Evolutionary conservation across 2,888 invertebrate genomes (phyloP), one percentile per base, ranked within the genome.

Genomic region (Thera britannica): DNA sequence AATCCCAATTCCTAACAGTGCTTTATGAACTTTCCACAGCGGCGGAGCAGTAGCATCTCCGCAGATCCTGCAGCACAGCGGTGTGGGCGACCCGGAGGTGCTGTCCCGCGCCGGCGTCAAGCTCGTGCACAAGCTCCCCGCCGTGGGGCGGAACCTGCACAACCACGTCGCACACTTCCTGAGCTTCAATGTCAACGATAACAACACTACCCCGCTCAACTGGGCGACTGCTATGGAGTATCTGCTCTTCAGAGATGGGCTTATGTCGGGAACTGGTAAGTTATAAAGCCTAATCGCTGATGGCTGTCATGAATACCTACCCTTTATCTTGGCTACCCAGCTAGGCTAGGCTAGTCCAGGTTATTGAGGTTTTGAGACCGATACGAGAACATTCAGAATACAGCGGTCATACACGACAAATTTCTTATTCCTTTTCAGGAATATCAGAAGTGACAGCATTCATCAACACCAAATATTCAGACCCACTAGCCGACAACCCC

Each of bases 161-260:
- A 97, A 97, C 87, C 97, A 97, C 84, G 97, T 97, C 1, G 96
- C 97, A 0, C 96, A 95, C 88, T 96, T 97, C 81, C 89, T 97
- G 59, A 96, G 95, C 86, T 98, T 97, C 91, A 95, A 95, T 34
- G 96, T 98, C 62, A 97, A 97, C 74, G 97, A 98, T 82, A 96
- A 97, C 68, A 97, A 98, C 81, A 97, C 97, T 0, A 94, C 97
- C 0, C 96, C 97, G 0, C 94, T 98, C n/a, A 98, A 98, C 89
- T 98, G 97, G 97, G 97, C 97, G 23, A 97, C 97, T 0, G 97
- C 97, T 2, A 98, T 98, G 97, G 98, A 98, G 85, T 98, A 98
- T 79, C 89, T 98, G 41, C 94, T 98, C 9, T 97, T 98, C 89
- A 95, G 98, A 65, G 98, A 98, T 84, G 98, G 97, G 2, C 94